Conservation (phyloP, 2,797 vertebrate species). For the Poeciliopsis gracilis region DNA sequence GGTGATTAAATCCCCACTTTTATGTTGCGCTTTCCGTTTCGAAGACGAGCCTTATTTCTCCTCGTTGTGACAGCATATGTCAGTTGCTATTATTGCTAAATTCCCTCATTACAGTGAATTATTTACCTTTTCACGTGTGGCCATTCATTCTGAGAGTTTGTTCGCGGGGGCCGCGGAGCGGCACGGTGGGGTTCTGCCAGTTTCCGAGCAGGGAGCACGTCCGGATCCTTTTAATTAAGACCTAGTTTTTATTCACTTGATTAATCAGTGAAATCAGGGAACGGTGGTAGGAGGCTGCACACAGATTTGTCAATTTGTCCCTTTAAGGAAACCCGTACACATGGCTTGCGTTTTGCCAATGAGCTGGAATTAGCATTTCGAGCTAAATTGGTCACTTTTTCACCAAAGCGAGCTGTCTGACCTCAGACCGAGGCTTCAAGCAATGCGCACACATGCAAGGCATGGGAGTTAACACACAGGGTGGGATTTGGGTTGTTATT, state of each 20-base stretch:
- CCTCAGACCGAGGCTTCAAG: conserved; percentile 66
- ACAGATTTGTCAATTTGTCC: conserved; percentile 81
- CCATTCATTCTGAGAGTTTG: conserved; percentile 74
- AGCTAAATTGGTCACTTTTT: conserved; percentile 83
- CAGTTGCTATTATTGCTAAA: conserved; percentile 76
- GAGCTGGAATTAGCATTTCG: conserved; percentile 79
- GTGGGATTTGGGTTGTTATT: conserved; percentile 23
- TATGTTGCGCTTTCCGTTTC: conserved; percentile 40
- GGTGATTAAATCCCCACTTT: conserved; percentile 51
- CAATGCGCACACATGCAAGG: conserved; percentile 51
- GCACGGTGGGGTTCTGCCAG: conserved; percentile 73
- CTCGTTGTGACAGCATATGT: conserved; percentile 75
- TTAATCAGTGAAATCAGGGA: conserved; percentile 83
- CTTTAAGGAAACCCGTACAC: conserved; percentile 70
- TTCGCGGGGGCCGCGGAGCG: conserved; percentile 61
- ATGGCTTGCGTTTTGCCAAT: conserved; percentile 71
- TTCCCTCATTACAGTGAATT: conserved; percentile 78
- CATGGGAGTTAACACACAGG: conserved; percentile 30
- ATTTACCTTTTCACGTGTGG: conserved; percentile 70
- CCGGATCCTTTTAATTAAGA: conserved; percentile 83
- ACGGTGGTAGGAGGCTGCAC: conserved; percentile 77
- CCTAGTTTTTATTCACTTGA: conserved; percentile 80
- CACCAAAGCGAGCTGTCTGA: conserved; percentile 76
- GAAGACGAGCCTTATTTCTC: conserved; percentile 48
- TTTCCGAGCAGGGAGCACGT: conserved; percentile 73